Percentiles rank a stretch among this genome's conserved stretches.
Evolutionary conservation across 1,140 invertebrate genomes (phyloP).

Genomic region (Ostrea edulis): DNA sequence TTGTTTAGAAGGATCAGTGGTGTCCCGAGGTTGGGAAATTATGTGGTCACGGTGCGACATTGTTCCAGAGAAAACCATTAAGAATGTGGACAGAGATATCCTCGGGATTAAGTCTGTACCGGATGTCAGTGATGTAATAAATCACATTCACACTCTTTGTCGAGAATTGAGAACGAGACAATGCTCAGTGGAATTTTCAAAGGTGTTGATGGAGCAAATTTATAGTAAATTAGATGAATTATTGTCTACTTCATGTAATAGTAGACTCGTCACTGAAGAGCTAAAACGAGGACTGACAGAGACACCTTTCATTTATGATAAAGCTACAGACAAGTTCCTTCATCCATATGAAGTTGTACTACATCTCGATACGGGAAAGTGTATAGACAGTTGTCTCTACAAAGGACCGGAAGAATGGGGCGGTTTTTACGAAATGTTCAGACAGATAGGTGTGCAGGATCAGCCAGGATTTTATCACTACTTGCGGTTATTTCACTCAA

Average conservation of each 20-base stretch:
- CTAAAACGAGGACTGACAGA: background rate
- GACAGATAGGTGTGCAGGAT: background rate
- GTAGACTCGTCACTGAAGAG: background rate
- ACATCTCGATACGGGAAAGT: background rate
- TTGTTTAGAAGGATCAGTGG: constrained; percentile 3
- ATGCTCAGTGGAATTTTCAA: background rate
- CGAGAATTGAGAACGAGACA: background rate
- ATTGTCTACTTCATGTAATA: background rate
- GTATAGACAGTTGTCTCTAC: background rate
- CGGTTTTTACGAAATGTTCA: background rate
- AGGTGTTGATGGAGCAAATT: background rate
- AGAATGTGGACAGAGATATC: background rate
- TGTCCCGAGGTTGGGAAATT: background rate
- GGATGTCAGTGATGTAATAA: background rate
- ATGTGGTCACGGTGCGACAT: background rate
- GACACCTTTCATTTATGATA: background rate
- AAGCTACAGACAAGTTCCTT: background rate
- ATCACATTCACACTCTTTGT: background rate
- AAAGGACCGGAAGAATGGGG: background rate
- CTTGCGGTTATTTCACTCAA: background rate
- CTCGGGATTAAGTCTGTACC: background rate
- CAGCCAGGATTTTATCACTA: background rate
- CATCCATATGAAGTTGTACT: background rate
- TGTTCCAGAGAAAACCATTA: background rate
- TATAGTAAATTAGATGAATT: background rate